Conservation (phyloP, 2,888 invertebrate species). For the Desoria tigrina region DNA sequence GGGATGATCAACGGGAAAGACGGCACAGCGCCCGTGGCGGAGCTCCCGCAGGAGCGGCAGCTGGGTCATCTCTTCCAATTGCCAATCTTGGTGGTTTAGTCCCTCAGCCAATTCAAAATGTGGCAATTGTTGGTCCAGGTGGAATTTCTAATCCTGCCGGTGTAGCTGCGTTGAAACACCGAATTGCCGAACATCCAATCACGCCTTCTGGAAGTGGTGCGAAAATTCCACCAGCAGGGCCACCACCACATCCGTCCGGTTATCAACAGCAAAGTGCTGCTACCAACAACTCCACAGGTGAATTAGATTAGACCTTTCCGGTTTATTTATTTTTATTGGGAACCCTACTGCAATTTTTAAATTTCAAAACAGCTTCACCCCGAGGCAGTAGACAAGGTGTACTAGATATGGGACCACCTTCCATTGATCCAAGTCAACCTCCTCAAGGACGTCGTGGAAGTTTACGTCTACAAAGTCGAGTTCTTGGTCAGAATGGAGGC, state of each 20-base stretch:
- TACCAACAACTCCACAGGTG: slow-evolving; percentile 45
- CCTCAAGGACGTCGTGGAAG: slow-evolving; percentile 48
- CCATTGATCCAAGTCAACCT: slow-evolving; percentile 42
- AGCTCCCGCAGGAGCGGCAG: slow-evolving; percentile 35
- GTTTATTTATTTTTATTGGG: neutral
- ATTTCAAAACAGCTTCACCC: slow-evolving; percentile 36
- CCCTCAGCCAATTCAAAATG: neutral
- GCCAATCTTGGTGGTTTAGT: slow-evolving; percentile 1
- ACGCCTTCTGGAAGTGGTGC: slow-evolving; percentile 50
- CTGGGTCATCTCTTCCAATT: slow-evolving; percentile 18
- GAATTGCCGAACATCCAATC: slow-evolving; percentile 39
- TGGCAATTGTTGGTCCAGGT: slow-evolving; percentile 9
- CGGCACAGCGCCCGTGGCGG: slow-evolving; percentile 53
- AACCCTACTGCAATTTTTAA: too few species aligned
- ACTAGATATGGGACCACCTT: slow-evolving; percentile 35
- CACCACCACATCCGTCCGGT: slow-evolving; percentile 49
- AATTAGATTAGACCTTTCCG: neutral
- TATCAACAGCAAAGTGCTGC: slow-evolving; percentile 37
- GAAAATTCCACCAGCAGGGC: too few species aligned
- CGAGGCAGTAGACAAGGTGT: slow-evolving; percentile 44
- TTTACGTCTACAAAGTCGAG: slow-evolving; percentile 47
- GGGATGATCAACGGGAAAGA: slow-evolving; percentile 58
- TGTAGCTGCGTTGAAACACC: slow-evolving; percentile 27
- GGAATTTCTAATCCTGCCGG: slow-evolving; percentile 11
- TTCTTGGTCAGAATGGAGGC: slow-evolving; percentile 42